Conservation (phyloP, 2,797 vertebrate genomes). For the Neomorphus geoffroyi region DNA sequence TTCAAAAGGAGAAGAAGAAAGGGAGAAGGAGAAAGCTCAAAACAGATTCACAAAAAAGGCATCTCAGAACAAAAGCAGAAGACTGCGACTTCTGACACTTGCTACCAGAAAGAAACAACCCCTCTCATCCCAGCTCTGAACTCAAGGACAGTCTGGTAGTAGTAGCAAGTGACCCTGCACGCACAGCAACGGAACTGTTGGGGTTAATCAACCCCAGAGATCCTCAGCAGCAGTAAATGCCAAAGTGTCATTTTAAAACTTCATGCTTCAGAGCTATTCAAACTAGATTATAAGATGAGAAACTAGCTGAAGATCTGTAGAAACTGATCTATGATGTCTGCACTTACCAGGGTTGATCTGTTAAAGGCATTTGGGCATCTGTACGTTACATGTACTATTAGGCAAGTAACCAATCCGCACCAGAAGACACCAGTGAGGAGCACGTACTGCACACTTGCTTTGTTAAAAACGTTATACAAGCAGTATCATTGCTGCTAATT, state of each 20-base stretch:
- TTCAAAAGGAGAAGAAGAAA: neutral
- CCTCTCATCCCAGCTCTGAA: neutral
- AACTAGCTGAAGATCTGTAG: neutral
- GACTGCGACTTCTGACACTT: neutral
- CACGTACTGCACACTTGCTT: neutral
- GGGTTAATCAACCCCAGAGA: neutral
- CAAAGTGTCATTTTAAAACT: neutral
- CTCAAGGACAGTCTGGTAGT: neutral
- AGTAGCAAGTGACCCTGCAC: neutral
- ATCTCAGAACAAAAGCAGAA: neutral
- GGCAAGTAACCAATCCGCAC: neutral
- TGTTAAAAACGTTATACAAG: neutral
- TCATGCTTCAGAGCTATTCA: neutral
- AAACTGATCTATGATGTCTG: neutral
- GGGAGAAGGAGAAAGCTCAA: neutral
- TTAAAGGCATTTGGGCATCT: neutral
- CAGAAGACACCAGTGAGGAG: neutral
- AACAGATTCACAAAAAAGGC: neutral
- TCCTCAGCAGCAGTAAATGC: neutral
- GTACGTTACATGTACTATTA: neutral
- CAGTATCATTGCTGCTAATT: neutral
- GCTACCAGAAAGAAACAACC: neutral
- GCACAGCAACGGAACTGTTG: neutral
- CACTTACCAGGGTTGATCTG: neutral
- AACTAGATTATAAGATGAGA: neutral